A percentile compares a stretch with the other conserved stretches of the same genome.
Conservation (phyloP, 2,888 invertebrate species). For the Buathra laborator region DNA sequence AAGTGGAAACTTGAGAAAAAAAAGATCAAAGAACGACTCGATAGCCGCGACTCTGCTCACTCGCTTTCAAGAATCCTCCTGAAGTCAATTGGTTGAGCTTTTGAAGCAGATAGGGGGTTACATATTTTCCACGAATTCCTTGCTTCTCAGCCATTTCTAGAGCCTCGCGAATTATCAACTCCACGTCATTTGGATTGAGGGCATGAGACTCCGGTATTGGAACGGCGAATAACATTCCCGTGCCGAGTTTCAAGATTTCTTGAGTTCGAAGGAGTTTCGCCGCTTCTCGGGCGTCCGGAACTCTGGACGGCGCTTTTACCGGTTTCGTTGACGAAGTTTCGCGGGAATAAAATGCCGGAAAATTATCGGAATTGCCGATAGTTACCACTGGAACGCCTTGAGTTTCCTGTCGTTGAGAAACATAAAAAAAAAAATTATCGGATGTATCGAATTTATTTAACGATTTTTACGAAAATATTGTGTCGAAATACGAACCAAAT, state of each 20-base stretch:
- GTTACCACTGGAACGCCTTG: constrained; percentile 96
- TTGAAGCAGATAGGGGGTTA: constrained; percentile 96
- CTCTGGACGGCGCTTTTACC: constrained; percentile 89
- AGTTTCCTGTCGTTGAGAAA: constrained; percentile 90
- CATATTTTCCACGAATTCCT: constrained; percentile 92
- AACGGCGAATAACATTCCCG: constrained; percentile 95
- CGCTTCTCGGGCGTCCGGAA: constrained; percentile 88
- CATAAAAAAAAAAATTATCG: constrained; percentile 6
- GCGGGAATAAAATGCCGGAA: constrained; percentile 97
- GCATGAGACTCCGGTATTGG: constrained; percentile 93
- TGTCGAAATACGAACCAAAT: constrained; percentile 88
- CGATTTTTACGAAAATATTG: constrained; percentile 72
- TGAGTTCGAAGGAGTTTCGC: constrained; percentile 90
- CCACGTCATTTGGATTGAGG: constrained; percentile 87
- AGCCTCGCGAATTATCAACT: constrained; percentile 90
- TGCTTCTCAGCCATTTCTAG: constrained; percentile 87
- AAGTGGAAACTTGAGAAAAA: constrained; percentile 11
- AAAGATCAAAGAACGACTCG: constrained; percentile 17
- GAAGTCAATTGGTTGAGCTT: constrained; percentile 92
- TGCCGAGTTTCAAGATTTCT: constrained; percentile 87
- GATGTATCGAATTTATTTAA: background rate
- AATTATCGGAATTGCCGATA: constrained; percentile 89
- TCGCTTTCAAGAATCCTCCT: constrained; percentile 94
- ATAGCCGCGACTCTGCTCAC: constrained; percentile 87
- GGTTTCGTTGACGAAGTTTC: constrained; percentile 88